phyloP scores from a whole-genome alignment of 2,113 vertebrate genomes.

The Alaudala cheleensis region DNA sequence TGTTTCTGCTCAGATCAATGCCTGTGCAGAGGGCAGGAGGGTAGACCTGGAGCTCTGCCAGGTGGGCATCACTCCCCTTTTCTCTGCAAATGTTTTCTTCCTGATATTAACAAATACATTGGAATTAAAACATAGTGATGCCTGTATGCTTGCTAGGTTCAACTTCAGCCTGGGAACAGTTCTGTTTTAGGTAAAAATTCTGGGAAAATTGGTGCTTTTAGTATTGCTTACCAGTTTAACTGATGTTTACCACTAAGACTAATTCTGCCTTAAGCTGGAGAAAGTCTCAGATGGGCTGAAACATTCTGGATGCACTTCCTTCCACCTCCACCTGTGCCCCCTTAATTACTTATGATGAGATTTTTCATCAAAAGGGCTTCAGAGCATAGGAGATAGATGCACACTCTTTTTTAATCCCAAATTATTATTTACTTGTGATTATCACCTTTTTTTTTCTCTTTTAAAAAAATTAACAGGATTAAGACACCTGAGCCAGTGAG shows the following conservation, averaged over 20 bases:
- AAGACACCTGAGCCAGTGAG: not conserved
- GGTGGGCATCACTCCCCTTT: not conserved
- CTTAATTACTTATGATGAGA: not conserved
- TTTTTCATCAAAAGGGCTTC: not conserved
- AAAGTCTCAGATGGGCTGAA: not conserved
- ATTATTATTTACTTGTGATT: not conserved
- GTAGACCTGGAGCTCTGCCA: not conserved
- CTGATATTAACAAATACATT: not conserved
- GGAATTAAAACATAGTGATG: not conserved
- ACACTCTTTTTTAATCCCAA: not conserved
- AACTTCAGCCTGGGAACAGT: not conserved
- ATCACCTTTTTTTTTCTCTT: not conserved
- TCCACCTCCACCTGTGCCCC: not conserved
- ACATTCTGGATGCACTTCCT: not conserved
- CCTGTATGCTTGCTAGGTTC: not conserved
- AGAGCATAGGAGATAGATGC: not conserved
- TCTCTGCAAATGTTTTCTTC: not conserved
- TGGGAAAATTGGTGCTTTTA: not conserved
- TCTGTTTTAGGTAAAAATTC: not conserved
- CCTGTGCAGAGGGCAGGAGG: not conserved
- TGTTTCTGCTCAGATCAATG: not conserved
- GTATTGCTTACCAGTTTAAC: not conserved
- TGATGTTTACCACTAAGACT: not conserved
- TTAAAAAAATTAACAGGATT: not conserved
- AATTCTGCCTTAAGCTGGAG: not conserved